These are phyloP conservation scores for Micromesistius poutassou DNA, from an alignment of 2,797 vertebrate species.

Conservation along the genomic window DNA sequence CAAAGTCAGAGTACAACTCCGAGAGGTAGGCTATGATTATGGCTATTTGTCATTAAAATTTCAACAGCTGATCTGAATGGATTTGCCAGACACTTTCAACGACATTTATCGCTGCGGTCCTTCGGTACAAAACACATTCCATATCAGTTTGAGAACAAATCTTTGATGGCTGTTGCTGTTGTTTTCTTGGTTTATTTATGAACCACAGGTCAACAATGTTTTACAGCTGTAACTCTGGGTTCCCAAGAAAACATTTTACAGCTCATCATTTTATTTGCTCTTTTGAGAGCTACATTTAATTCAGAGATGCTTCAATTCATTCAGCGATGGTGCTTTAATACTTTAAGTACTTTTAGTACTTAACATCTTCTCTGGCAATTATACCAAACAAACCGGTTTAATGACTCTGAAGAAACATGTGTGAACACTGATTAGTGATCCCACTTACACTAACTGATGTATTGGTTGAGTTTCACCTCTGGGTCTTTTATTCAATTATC, in stretches of 20 bases:
- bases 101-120: neutral
- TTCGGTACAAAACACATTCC: too few species aligned
- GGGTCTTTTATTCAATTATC: conserved; percentile 25
- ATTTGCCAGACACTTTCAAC: conserved; percentile 1
- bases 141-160: too few species aligned
- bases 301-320: neutral
- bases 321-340: neutral
- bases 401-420: neutral
- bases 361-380: neutral
- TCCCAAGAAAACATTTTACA: neutral
- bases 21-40: conserved; percentile 81
- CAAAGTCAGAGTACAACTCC: conserved; percentile 90
- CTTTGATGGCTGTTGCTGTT: too few species aligned
- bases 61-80: conserved; percentile 1
- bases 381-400: neutral
- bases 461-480: conserved; percentile 63
- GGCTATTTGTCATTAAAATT: neutral
- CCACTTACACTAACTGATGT: conserved; percentile 14
- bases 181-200: neutral
- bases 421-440: neutral
- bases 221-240: neutral
- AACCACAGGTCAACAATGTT: too few species aligned
- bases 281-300: neutral
- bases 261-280: neutral
- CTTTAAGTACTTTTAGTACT: neutral